phyloP scores from a whole-genome alignment of 2,888 invertebrate species.

The Napeogenes sylphis region DNA sequence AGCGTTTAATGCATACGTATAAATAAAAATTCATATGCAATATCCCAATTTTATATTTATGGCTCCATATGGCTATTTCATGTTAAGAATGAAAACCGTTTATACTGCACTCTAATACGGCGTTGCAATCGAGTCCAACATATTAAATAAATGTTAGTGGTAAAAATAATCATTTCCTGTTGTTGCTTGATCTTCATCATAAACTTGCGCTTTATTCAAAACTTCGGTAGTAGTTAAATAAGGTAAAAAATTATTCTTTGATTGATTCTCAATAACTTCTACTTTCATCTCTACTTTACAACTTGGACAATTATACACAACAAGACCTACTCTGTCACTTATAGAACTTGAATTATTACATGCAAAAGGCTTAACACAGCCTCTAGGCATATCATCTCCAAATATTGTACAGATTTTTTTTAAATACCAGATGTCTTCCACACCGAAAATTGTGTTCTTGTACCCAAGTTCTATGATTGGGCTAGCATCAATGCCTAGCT shows the following conservation, averaged over 20 bases:
- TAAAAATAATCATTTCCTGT: no score
- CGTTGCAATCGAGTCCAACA: no score
- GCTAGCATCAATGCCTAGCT: constrained; percentile 36
- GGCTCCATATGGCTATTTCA: no score
- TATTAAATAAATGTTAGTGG: no score
- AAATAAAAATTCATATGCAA: no score
- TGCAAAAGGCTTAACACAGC: constrained; percentile 42
- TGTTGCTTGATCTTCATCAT: no score
- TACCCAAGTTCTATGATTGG: constrained; percentile 40
- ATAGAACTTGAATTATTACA: constrained; percentile 32
- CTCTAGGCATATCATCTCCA: constrained; percentile 43
- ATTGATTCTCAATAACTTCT: background rate
- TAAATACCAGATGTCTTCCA: constrained; percentile 43
- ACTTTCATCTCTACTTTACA: constrained; percentile 7
- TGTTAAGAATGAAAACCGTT: no score
- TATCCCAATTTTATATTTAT: no score
- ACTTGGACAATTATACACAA: constrained; percentile 23
- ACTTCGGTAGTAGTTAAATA: background rate
- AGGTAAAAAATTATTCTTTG: background rate
- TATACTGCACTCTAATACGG: no score
- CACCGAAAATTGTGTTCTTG: constrained; percentile 41
- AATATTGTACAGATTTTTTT: constrained; percentile 54
- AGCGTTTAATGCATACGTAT: no score
- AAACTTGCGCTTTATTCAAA: no score
- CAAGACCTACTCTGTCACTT: constrained; percentile 17